phyloP scores from a whole-genome alignment of 2,888 invertebrate genomes.

The Papilio demoleus region DNA sequence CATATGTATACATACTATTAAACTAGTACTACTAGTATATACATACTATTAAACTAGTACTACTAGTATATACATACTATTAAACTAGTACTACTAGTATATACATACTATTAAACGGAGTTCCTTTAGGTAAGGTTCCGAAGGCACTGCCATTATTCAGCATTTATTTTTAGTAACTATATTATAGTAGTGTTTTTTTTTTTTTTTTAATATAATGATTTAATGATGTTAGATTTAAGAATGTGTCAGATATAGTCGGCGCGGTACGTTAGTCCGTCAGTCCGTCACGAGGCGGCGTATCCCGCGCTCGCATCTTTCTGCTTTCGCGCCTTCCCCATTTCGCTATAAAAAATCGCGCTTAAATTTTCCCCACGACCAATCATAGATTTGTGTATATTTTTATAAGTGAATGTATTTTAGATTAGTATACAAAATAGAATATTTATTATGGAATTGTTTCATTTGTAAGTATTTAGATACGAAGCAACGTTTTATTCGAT shows the following conservation, averaged over 20 bases:
- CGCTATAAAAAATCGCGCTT: slow-evolving; percentile 30
- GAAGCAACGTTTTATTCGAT: neutral
- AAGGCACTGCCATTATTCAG: too few species aligned
- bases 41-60: too few species aligned
- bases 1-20: too few species aligned
- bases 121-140: too few species aligned
- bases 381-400: slow-evolving; percentile 45
- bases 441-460: slow-evolving; percentile 46
- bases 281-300: slow-evolving; percentile 40
- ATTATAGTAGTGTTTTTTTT: too few species aligned
- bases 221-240: slow-evolving; percentile 17
- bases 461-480: slow-evolving; percentile 41
- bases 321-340: slow-evolving; percentile 33
- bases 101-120: too few species aligned
- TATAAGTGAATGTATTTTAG: slow-evolving; percentile 55
- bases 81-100: too few species aligned
- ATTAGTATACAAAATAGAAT: slow-evolving; percentile 53
- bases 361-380: slow-evolving; percentile 12
- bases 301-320: slow-evolving; percentile 34
- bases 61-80: too few species aligned
- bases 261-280: slow-evolving; percentile 48
- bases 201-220: neutral
- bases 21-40: too few species aligned
- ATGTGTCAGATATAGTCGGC: slow-evolving; percentile 22
- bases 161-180: too few species aligned